Conservation (phyloP, 2,888 invertebrate species). For the Galeruca laticollis region DNA sequence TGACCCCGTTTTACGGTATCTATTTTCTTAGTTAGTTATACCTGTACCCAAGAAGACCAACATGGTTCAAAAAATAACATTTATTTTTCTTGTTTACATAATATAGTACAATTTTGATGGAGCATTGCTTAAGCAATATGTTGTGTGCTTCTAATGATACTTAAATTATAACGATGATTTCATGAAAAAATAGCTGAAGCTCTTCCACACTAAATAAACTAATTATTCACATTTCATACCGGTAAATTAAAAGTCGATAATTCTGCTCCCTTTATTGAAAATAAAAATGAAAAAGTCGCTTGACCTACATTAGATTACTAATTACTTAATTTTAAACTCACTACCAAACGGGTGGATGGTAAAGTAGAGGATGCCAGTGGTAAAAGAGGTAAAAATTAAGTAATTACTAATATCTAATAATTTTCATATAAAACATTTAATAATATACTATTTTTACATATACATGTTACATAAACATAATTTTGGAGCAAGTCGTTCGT, state of each 20-base stretch:
- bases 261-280: conserved; percentile 58
- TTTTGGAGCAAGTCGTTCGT: conserved; percentile 66
- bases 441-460: conserved; percentile 56
- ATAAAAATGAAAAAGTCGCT: conserved; percentile 46
- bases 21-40: background rate
- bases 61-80: conserved; percentile 56
- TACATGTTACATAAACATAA: conserved; percentile 59
- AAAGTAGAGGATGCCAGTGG: conserved; percentile 58
- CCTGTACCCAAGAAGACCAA: conserved; percentile 13
- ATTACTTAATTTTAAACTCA: conserved; percentile 28
- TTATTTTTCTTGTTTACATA: conserved; percentile 60
- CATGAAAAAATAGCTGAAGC: conserved; percentile 64
- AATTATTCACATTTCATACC: conserved; percentile 60
- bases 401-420: conserved; percentile 20
- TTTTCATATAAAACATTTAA: conserved; percentile 59
- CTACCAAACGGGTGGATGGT: conserved; percentile 50
- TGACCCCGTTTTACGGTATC: background rate
- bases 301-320: conserved; percentile 37
- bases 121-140: conserved; percentile 60
- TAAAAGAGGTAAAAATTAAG: conserved; percentile 27
- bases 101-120: conserved; percentile 61
- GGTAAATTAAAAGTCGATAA: conserved; percentile 58
- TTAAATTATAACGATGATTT: conserved; percentile 62
- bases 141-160: conserved; percentile 54
- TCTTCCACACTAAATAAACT: conserved; percentile 65